A percentile compares a stretch with the other conserved stretches of the same genome.
phyloP scores from a whole-genome alignment of 1,140 invertebrate genomes.

The Fopius arisanus region DNA sequence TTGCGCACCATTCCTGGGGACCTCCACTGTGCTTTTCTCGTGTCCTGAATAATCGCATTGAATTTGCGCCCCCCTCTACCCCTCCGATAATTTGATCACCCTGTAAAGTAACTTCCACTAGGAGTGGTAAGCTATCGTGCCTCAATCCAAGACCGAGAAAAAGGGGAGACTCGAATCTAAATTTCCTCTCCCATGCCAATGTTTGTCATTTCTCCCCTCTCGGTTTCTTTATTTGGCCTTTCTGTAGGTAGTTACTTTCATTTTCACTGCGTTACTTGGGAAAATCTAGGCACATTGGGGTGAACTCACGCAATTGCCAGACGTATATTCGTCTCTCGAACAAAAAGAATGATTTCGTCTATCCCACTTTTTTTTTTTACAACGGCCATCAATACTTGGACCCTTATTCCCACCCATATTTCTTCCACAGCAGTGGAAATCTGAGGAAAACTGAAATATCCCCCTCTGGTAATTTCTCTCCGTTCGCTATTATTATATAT shows the following conservation, averaged over 20 bases:
- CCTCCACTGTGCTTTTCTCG: neutral
- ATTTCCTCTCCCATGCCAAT: neutral
- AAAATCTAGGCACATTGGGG: neutral
- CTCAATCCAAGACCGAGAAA: neutral
- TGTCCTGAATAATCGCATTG: constrained; percentile 6
- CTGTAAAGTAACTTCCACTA: constrained; percentile 1
- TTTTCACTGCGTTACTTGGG: neutral
- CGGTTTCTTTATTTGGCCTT: neutral
- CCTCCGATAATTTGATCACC: constrained; percentile 6
- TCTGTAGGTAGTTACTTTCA: neutral
- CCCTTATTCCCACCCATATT: neutral
- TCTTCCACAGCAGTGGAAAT: neutral
- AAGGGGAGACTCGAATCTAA: constrained; percentile 5
- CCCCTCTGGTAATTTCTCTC: neutral
- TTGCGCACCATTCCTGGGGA: neutral
- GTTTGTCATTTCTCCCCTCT: neutral
- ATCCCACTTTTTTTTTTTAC: neutral
- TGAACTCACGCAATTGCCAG: neutral
- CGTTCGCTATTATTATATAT: neutral
- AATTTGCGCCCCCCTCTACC: too few relatives aligned
- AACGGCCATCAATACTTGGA: neutral
- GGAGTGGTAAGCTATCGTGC: neutral
- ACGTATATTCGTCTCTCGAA: neutral
- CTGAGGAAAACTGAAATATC: neutral
- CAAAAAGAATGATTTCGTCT: neutral